Percentiles rank a stretch among this genome's conserved stretches.
These are phyloP conservation scores for Capitulum mitella DNA, from an alignment of 2,888 invertebrate species.

Conservation along the genomic window DNA sequence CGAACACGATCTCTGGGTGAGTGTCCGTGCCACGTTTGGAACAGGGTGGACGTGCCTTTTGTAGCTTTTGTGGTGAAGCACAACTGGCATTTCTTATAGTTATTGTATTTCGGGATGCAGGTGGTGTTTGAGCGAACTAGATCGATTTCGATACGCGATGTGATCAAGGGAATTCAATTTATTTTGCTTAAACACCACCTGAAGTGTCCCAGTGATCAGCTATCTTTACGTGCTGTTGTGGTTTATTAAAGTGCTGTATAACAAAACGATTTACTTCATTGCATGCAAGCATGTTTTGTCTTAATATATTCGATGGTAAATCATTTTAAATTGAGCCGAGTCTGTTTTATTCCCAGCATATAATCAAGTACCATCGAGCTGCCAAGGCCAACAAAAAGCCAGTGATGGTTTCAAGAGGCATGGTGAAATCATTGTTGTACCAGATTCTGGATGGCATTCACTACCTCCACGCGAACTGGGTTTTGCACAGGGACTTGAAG, in stretches of 20 bases:
- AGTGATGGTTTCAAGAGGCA: constrained; percentile 90
- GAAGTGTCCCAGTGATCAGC: no score
- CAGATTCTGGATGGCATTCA: constrained; percentile 98
- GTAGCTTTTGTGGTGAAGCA: constrained; percentile 28
- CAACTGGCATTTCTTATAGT: constrained; percentile 16
- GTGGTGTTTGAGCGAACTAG: no score
- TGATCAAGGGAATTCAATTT: no score
- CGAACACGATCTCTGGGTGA: constrained; percentile 94
- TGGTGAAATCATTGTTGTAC: constrained; percentile 95
- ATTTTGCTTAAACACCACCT: no score
- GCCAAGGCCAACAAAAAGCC: constrained; percentile 96
- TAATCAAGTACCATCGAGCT: constrained; percentile 96
- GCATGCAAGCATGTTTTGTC: no score
- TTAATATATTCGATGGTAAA: no score
- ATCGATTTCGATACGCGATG: no score
- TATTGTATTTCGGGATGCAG: not conserved
- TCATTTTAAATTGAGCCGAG: no score
- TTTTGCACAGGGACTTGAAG: constrained; percentile 95
- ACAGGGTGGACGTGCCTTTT: not conserved
- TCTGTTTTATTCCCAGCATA: constrained; percentile 56
- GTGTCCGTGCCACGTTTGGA: constrained; percentile 30
- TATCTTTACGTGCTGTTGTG: no score
- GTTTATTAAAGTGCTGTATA: no score
- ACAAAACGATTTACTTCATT: no score
- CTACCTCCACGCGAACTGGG: constrained; percentile 98